phyloP scores from a whole-genome alignment of 2,113 vertebrate genomes.

The Diadophis punctatus region DNA sequence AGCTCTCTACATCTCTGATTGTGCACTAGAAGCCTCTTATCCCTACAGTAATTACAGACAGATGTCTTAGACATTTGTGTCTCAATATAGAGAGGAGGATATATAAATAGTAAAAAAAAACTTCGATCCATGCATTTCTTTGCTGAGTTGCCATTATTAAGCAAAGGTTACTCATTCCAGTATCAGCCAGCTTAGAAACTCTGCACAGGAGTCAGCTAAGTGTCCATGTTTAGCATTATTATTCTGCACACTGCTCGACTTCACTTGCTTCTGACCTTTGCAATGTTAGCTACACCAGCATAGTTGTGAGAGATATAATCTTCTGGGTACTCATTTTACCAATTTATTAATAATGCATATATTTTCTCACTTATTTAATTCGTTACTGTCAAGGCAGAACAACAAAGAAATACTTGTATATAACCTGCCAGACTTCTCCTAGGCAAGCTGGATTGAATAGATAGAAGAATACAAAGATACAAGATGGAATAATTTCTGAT shows the following conservation, averaged over 20 bases:
- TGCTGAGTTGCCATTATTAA: not conserved
- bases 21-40: not conserved
- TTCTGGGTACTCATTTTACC: not conserved
- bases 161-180: not conserved
- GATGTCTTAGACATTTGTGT: not conserved
- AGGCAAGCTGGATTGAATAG: not conserved
- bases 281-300: not conserved
- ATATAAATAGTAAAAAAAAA: not conserved
- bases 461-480: not conserved
- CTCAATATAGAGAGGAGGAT: not conserved
- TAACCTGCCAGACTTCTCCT: not conserved
- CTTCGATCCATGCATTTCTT: not conserved
- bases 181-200: not conserved
- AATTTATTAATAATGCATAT: constrained; percentile 1
- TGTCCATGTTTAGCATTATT: not conserved
- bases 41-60: not conserved
- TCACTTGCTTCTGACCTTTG: not conserved
- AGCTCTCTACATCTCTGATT: not conserved
- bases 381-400: not conserved
- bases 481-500: not conserved
- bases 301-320: not conserved
- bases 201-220: not conserved
- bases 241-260: not conserved
- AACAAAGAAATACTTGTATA: not conserved
- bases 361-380: not conserved